These are phyloP conservation scores for Pelodytes ibericus DNA, from an alignment of 2,797 vertebrate species.

Conservation along the genomic window DNA sequence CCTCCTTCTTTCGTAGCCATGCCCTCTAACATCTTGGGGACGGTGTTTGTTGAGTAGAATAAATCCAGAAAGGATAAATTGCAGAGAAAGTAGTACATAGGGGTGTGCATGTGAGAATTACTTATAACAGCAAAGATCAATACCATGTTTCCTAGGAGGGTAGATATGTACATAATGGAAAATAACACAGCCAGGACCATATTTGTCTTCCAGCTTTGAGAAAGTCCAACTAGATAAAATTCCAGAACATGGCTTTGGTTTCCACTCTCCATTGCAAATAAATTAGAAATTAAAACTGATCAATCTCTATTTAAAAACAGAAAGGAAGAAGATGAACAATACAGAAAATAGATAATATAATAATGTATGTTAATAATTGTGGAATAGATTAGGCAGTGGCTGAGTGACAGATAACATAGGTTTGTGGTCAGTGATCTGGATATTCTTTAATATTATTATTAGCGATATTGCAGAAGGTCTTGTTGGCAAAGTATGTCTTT, in stretches of 20 bases:
- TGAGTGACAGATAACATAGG: too few species aligned
- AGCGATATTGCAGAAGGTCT: too few species aligned
- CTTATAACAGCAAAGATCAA: background rate
- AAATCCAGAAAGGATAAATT: slow-evolving; percentile 28
- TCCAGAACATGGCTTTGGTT: background rate
- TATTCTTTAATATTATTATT: too few species aligned
- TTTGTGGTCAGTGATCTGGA: too few species aligned
- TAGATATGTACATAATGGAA: slow-evolving; percentile 1
- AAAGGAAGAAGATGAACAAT: too few species aligned
- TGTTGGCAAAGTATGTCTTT: too few species aligned
- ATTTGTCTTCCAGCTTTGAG: slow-evolving; percentile 1
- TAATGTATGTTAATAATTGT: too few species aligned
- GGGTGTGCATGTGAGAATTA: slow-evolving; percentile 2
- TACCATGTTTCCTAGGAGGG: background rate
- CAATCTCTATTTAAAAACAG: too few species aligned
- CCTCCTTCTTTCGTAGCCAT: background rate
- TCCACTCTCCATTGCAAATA: background rate
- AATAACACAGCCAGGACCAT: slow-evolving; percentile 1
- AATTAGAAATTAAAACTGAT: too few species aligned
- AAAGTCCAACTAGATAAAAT: slow-evolving; percentile 11
- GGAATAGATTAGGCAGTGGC: too few species aligned
- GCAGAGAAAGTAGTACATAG: slow-evolving; percentile 39
- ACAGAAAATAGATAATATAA: too few species aligned
- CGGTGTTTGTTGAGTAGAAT: background rate
- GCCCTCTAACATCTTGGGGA: background rate